Base-by-base conservation (phyloP, 1,140 invertebrate species). In the Drosophila yakuba region DNA sequence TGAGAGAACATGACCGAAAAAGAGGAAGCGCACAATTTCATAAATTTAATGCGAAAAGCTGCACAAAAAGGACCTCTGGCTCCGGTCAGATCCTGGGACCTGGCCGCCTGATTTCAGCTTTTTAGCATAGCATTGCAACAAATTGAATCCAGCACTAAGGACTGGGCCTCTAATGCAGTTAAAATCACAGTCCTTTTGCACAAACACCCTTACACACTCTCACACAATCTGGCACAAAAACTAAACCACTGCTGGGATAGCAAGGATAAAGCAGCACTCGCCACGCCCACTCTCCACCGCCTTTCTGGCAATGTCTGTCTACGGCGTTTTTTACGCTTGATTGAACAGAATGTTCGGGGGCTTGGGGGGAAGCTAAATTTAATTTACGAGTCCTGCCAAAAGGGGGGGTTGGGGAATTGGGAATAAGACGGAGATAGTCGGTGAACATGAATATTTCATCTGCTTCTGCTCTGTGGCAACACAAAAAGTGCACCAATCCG, bases 111-210 rank as follows among this genome's bases (percentile, higher is more conserved):
- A 83, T 82, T 86, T 88, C 74, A 88, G 80, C 80, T 89, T 89
- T 86, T 86, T 85, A 82, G 84, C 84, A 88, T 89, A 83, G 83
- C 76, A 88, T 77, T 84, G 73, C 75, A 84, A 89, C 84, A 89
- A 88, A 89, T 89, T 89, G 73, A 89, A 89, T 89, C 79, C 82
- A 73, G 59, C 74, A 48, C 73, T 38, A 63, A 57, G 54, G 74
- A 82, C 83, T 78, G 73, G 63, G 85, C 85, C 85, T 89, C 85
- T 89, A 89, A 89, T 89, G 85, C 86, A 90, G 85, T 90, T 90
- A 90, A 85, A 89, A 90, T 90, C 85, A 90, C 62, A 79, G 82
- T 81, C 73, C 78, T 69, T 66, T 71, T 60, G 75, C 80, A 79
- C 72, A 39, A 32, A 83, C 80, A 76, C 32, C 47, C 35, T 43